Percentiles rank a stretch among this genome's conserved stretches.
phyloP scores from a whole-genome alignment of 2,113 vertebrate genomes.

The human (Homo sapiens) region GRCh38 chr2:115366001-115366500 shows the following conservation, averaged over 20 bases:
- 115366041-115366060: not conserved
- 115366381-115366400: not conserved
- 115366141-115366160: not conserved
- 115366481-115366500: not conserved
- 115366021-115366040: not conserved
- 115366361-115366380: not conserved
- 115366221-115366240: not conserved
- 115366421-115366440: not conserved
- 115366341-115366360: not conserved
- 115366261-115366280: not conserved
- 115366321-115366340: not conserved
- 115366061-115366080: not conserved
- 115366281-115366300: not conserved
- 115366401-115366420: not conserved
- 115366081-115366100: not conserved
- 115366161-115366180: not conserved
- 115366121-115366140: not conserved
- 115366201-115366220: not conserved
- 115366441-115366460: not conserved
- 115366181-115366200: not conserved
- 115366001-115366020: not conserved
- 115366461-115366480: not conserved
- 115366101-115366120: no score
- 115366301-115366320: not conserved
- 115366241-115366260: not conserved